phyloP scores from a whole-genome alignment of 2,113 vertebrate genomes.

The Phalacrocorax brasilianus region DNA sequence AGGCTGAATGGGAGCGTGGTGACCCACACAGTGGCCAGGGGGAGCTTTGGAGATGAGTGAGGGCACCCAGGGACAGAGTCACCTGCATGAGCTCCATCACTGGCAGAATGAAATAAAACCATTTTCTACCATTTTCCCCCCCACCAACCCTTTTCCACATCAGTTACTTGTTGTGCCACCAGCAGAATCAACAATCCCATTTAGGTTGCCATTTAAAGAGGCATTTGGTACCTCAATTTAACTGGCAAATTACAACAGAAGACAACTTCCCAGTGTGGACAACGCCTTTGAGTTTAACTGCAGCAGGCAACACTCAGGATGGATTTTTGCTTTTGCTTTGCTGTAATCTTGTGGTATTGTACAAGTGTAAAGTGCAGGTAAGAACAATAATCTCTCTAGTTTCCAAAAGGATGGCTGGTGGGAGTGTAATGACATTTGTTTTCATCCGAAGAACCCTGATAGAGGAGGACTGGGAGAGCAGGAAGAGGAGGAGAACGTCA shows the following conservation, averaged over 20 bases:
- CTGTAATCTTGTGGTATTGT: not conserved
- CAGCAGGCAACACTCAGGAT: not conserved
- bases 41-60: not conserved
- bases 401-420: not conserved
- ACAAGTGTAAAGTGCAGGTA: not conserved
- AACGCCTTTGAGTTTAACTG: not conserved
- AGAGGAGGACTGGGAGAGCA: not conserved
- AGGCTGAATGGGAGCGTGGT: accelerated
- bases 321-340: not conserved
- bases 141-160: not conserved
- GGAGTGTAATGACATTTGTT: not conserved
- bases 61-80: not conserved
- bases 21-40: not conserved
- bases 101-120: not conserved
- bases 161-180: not conserved
- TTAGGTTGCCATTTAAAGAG: not conserved
- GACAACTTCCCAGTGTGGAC: not conserved
- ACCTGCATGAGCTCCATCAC: not conserved
- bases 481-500: not conserved
- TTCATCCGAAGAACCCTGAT: not conserved
- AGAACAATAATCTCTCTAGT: not conserved
- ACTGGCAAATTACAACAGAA: not conserved
- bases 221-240: not conserved
- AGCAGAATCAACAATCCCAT: not conserved
- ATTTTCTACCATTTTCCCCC: not conserved